Percentiles rank a stretch among this genome's conserved stretches.
Conservation (phyloP, 53 echinoderm and acorn worm species). For the Holothuria scabra region DNA sequence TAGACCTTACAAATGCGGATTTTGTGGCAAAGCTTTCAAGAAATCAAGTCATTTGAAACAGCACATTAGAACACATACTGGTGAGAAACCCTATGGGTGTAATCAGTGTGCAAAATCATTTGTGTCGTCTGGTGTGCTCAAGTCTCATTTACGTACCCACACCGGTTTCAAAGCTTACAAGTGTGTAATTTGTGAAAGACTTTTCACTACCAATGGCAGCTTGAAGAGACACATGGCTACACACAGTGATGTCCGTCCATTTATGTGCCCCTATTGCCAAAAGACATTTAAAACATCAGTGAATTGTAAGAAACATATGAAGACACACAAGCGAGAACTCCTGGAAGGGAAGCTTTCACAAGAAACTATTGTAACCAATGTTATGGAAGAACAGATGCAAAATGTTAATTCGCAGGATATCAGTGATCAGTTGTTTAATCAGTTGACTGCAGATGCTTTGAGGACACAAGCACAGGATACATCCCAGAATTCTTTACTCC, state of each 20-base stretch:
- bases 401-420: constrained; percentile 6
- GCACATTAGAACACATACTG: constrained; percentile 94
- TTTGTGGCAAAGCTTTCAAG: constrained; percentile 90
- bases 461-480: constrained; percentile 62
- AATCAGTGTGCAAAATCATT: constrained; percentile 86
- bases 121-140: constrained; percentile 94
- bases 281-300: constrained; percentile 99
- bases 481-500: constrained; percentile 54
- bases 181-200: constrained; percentile 84
- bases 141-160: constrained; percentile 90
- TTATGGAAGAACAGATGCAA: constrained; percentile 21
- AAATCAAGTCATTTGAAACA: constrained; percentile 99
- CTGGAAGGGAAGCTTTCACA: constrained; percentile 33
- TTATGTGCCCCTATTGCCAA: constrained; percentile 99
- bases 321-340: constrained; percentile 90
- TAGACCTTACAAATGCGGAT: constrained; percentile 88
- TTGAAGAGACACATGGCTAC: constrained; percentile 97
- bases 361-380: constrained; percentile 32
- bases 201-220: constrained; percentile 97
- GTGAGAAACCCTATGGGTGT: constrained; percentile 90
- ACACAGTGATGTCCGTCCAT: constrained; percentile 95
- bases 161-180: constrained; percentile 91
- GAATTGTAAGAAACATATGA: constrained; percentile 99
- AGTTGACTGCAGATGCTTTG: constrained; percentile 59
- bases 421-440: constrained; percentile 52